These are phyloP conservation scores for Heliocidaris erythrogramma DNA, from an alignment of 35 echinoderm and acorn worm species.

Conservation along the genomic window DNA sequence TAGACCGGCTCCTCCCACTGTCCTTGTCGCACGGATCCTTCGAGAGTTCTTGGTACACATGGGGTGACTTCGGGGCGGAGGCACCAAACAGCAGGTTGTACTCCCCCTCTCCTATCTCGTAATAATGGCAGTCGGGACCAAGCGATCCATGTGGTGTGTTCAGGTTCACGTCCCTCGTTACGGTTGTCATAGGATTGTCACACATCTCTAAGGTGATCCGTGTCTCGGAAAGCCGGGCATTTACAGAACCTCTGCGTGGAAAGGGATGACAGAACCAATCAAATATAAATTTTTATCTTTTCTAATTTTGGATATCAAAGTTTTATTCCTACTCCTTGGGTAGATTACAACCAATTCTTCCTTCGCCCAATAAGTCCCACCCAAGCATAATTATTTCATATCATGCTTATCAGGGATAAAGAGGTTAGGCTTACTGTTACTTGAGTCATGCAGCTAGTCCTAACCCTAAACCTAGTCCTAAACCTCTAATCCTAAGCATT, in stretches of 20 bases:
- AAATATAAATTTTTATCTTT: neutral
- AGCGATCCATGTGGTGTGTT: neutral
- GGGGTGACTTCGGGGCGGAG: neutral
- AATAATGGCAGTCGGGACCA: neutral
- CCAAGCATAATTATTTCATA: no score
- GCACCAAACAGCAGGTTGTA: neutral
- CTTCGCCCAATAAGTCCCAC: no score
- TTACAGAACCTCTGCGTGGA: neutral
- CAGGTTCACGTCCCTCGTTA: neutral
- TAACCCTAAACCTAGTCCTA: no score
- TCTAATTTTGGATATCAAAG: neutral
- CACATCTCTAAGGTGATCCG: neutral
- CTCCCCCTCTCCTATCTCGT: constrained; percentile 15
- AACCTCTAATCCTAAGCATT: no score
- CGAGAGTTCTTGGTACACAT: neutral
- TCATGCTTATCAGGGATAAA: no score
- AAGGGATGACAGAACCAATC: neutral
- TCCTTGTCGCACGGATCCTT: neutral
- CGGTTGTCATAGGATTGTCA: neutral
- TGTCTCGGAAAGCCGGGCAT: neutral
- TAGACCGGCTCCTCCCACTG: neutral
- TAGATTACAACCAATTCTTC: neutral
- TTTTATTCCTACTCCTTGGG: neutral
- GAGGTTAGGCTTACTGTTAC: no score
- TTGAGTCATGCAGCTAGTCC: no score